Conservation (phyloP, 1,140 invertebrate genomes). For the Trichogramma pretiosum region DNA sequence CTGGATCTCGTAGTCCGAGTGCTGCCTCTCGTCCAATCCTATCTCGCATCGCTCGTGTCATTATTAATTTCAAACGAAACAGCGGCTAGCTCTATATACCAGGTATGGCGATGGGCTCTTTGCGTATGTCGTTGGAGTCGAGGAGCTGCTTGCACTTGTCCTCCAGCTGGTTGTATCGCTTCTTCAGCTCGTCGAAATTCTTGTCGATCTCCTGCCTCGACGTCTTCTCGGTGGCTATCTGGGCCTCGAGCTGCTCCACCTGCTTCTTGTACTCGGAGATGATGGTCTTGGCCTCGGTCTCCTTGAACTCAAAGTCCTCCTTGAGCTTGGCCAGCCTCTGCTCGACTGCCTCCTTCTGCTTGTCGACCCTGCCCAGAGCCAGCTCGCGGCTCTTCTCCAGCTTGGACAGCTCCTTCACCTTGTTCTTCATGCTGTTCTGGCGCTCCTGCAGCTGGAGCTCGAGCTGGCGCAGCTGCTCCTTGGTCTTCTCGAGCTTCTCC, state of each 20-base stretch:
- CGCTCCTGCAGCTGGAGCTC: slow-evolving; percentile 13
- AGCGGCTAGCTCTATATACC: too few species aligned
- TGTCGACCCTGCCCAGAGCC: slow-evolving; percentile 25
- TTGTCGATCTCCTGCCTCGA: slow-evolving; percentile 15
- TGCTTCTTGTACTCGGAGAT: slow-evolving; percentile 20
- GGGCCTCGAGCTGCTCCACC: slow-evolving; percentile 5
- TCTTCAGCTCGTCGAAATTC: slow-evolving; percentile 16
- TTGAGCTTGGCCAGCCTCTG: slow-evolving; percentile 26
- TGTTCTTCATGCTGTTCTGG: slow-evolving; percentile 22
- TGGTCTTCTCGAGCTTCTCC: not conserved
- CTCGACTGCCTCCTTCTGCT: slow-evolving; percentile 28
- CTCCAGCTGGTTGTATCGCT: slow-evolving; percentile 21
- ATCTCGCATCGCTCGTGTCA: too few species aligned
- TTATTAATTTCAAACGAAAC: too few species aligned
- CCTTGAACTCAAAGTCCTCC: slow-evolving; percentile 22
- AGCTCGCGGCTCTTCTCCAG: slow-evolving; percentile 24
- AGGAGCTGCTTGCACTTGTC: slow-evolving; percentile 25
- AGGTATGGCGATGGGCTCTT: slow-evolving; percentile 15
- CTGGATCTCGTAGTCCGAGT: slow-evolving; percentile 27
- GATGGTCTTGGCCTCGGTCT: slow-evolving; percentile 16
- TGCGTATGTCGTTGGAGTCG: slow-evolving; percentile 21
- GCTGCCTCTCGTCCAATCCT: not conserved
- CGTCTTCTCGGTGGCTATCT: slow-evolving; percentile 9
- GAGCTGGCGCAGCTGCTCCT: not conserved
- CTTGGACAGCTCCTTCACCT: slow-evolving; percentile 27